A percentile compares a stretch with the other conserved stretches of the same genome.
Evolutionary conservation across 2,888 invertebrate species (phyloP).

Genomic region (Epistrophe eligans): DNA sequence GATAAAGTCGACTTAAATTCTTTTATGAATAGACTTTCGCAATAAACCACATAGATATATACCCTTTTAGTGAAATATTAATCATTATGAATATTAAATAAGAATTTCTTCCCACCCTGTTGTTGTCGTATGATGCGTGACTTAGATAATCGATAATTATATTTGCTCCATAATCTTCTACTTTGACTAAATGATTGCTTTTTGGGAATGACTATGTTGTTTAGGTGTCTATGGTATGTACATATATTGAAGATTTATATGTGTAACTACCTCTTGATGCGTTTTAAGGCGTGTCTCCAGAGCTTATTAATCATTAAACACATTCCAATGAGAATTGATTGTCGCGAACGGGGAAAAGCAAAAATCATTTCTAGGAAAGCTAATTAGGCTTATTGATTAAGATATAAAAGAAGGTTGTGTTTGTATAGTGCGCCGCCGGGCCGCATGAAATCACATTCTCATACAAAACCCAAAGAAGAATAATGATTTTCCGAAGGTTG

Average conservation of each 20-base stretch:
- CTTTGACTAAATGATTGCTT: slow-evolving; percentile 31
- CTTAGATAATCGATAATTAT: slow-evolving; percentile 9
- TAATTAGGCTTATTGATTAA: slow-evolving; percentile 46
- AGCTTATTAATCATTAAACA: slow-evolving; percentile 42
- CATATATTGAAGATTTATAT: background rate
- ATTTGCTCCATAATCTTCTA: slow-evolving; percentile 26
- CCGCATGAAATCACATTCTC: background rate
- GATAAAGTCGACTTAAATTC: too few species aligned
- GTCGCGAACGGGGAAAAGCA: background rate
- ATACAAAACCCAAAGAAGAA: background rate
- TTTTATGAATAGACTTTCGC: too few species aligned
- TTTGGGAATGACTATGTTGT: background rate
- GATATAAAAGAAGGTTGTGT: background rate
- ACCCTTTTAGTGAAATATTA: background rate
- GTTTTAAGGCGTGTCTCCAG: slow-evolving; percentile 21
- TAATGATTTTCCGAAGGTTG: background rate
- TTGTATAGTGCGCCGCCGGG: background rate
- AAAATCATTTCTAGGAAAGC: slow-evolving; percentile 10
- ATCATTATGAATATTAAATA: background rate
- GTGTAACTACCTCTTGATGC: slow-evolving; percentile 19
- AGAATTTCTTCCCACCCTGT: background rate
- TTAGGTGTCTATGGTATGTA: background rate
- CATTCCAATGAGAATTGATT: slow-evolving; percentile 4
- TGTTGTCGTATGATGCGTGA: background rate
- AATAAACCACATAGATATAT: too few species aligned